Evolutionary conservation across 2,797 vertebrate genomes (phyloP).

Genomic region (Apogon hyalosoma): DNA sequence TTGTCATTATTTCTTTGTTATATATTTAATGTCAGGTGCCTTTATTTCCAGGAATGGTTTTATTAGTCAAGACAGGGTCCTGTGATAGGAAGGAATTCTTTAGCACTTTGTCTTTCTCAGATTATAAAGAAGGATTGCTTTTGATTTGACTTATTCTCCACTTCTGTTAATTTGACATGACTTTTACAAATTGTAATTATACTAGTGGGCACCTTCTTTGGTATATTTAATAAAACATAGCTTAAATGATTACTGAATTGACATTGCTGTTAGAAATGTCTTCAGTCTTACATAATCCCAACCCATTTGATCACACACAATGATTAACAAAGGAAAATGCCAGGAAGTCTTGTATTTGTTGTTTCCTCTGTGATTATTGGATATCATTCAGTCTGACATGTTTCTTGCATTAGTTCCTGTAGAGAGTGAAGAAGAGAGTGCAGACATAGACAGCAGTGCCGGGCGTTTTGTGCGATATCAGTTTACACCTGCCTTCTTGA

Average conservation of each 20-base stretch:
- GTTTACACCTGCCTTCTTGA: slow-evolving; percentile 97
- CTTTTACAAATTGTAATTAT: neutral
- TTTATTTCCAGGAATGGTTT: neutral
- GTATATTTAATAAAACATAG: neutral
- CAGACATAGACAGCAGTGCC: slow-evolving; percentile 88
- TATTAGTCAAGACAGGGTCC: neutral
- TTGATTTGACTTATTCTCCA: neutral
- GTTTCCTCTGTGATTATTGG: neutral
- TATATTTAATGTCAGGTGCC: neutral
- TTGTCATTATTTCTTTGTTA: neutral
- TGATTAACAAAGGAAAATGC: neutral
- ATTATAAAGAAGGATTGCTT: neutral
- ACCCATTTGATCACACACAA: neutral
- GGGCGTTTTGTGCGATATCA: slow-evolving; percentile 98
- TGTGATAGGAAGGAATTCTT: neutral
- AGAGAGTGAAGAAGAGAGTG: slow-evolving; percentile 87
- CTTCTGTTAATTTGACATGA: neutral
- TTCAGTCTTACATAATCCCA: neutral
- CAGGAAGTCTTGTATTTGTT: neutral
- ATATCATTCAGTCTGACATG: neutral
- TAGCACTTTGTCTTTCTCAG: neutral
- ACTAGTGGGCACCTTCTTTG: neutral
- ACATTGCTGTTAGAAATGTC: no score
- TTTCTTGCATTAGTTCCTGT: slow-evolving; percentile 81
- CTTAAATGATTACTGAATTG: neutral